Percentiles rank a stretch among this genome's conserved stretches.
Evolutionary conservation across 2,797 vertebrate species (phyloP).

Genomic region (Parauchenoglanis punctatus): DNA sequence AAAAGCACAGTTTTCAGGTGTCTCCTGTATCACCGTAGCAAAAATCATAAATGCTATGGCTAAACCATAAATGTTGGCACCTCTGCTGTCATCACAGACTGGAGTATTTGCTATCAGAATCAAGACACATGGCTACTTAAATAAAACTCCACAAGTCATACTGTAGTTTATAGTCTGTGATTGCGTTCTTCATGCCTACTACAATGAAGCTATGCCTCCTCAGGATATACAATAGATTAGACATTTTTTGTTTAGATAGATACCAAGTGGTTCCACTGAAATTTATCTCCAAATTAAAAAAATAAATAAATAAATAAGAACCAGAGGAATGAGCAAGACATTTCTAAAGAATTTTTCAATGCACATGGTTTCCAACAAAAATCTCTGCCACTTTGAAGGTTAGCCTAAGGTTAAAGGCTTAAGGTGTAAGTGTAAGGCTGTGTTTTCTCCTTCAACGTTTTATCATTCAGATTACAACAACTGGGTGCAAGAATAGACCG

Average conservation of each 20-base stretch:
- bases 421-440: no score
- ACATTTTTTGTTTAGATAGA: background rate
- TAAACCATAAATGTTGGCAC: no score
- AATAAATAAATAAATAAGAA: background rate
- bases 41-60: no score
- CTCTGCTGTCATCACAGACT: background rate
- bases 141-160: constrained; percentile 34
- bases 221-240: background rate
- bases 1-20: no score
- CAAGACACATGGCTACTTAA: constrained; percentile 38
- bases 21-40: no score
- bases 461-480: background rate
- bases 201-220: background rate
- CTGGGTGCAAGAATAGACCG: background rate
- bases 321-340: background rate
- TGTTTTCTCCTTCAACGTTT: background rate
- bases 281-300: background rate
- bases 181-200: background rate
- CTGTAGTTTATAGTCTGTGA: background rate
- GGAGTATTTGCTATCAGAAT: constrained; percentile 34
- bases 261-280: background rate
- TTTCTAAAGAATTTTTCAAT: background rate
- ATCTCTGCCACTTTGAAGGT: background rate
- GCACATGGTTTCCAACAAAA: background rate
- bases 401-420: background rate